A percentile compares a stretch with the other conserved stretches of the same genome.
These are phyloP conservation scores for Mamestra configurata DNA, from an alignment of 1,140 invertebrate genomes.

Conservation along the genomic window DNA sequence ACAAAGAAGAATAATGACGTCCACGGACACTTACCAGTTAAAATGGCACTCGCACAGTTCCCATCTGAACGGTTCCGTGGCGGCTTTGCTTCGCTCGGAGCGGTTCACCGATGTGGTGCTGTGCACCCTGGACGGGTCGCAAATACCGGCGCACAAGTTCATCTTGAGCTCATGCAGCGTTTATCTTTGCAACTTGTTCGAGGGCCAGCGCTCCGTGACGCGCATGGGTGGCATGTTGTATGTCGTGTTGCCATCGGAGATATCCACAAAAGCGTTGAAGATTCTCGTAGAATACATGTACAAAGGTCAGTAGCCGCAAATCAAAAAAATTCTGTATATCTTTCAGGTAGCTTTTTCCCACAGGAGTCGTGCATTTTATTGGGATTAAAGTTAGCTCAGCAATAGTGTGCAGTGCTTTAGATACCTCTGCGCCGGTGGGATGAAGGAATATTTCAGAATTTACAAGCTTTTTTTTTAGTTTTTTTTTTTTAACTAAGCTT, in stretches of 20 bases:
- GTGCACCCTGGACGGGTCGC: conserved; percentile 93
- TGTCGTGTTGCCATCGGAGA: conserved; percentile 94
- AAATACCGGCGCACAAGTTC: conserved; percentile 95
- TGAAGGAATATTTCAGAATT: too few relatives aligned
- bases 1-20: conserved; percentile 73
- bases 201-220: conserved; percentile 87
- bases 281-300: conserved; percentile 96
- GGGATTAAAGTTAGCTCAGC: too few relatives aligned
- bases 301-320: conserved; percentile 82
- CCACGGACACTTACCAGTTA: conserved; percentile 93
- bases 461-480: too few relatives aligned
- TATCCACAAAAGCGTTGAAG: conserved; percentile 93
- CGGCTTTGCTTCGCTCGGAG: conserved; percentile 92
- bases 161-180: conserved; percentile 94
- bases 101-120: conserved; percentile 95
- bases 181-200: conserved; percentile 88
- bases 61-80: conserved; percentile 94
- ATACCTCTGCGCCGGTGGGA: too few relatives aligned
- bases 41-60: conserved; percentile 95
- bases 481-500: too few relatives aligned
- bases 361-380: too few relatives aligned
- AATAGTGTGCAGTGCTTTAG: too few relatives aligned
- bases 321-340: background rate
- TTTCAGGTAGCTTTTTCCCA: too few relatives aligned
- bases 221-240: conserved; percentile 89